Conservation (phyloP, 2,888 invertebrate species). For the Erannis defoliaria region DNA sequence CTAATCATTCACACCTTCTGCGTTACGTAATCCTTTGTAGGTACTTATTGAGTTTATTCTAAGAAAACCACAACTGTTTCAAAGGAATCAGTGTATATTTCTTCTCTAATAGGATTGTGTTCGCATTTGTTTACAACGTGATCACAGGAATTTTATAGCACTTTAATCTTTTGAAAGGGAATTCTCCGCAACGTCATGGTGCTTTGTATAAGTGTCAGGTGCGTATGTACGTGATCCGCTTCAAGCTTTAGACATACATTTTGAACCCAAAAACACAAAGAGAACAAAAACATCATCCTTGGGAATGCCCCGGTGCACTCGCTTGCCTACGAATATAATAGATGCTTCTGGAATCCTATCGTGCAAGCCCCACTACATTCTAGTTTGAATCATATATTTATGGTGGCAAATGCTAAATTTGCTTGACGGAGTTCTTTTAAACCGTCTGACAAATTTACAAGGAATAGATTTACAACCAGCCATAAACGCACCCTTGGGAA, state of each 20-base stretch:
- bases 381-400: constrained; percentile 47
- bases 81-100: constrained; percentile 29
- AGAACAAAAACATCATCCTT: constrained; percentile 58
- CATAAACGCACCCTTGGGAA: constrained; percentile 60
- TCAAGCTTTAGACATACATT: constrained; percentile 42
- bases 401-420: constrained; percentile 36
- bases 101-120: constrained; percentile 12
- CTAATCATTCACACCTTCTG: constrained; percentile 41
- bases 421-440: constrained; percentile 32
- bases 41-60: constrained; percentile 33
- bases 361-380: constrained; percentile 12
- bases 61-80: constrained; percentile 50
- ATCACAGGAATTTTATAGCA: constrained; percentile 30
- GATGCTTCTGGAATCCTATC: constrained; percentile 34
- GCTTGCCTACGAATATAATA: constrained; percentile 44
- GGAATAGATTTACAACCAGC: constrained; percentile 62
- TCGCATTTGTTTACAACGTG: constrained; percentile 26
- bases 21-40: constrained; percentile 45
- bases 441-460: constrained; percentile 56
- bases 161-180: constrained; percentile 18
- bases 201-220: constrained; percentile 57
- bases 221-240: constrained; percentile 57
- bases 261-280: constrained; percentile 56
- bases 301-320: constrained; percentile 64
- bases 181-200: constrained; percentile 32